Base-by-base conservation (phyloP, 2,797 vertebrate genomes). In the Sebastes itinus region DNA sequence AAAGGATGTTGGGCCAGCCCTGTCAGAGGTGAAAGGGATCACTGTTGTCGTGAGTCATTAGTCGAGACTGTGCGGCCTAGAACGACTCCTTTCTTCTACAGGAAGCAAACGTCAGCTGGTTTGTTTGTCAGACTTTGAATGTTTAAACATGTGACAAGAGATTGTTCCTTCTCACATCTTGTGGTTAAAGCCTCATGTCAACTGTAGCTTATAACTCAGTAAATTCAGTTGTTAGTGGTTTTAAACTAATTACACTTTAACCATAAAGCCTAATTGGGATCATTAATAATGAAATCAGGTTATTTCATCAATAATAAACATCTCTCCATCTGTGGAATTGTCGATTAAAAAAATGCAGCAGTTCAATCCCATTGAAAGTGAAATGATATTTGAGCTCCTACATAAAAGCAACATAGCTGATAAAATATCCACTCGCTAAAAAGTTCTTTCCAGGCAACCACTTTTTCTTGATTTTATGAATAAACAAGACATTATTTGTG, bases 41-140 rank as follows among this genome's bases (percentile, higher is more conserved):
- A 74, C 67, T 67, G 58, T 87, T 88, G 80, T 72, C 71, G 77
- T 88, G 87, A 90, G 81, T 94, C 89, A 90, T 82, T 80, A 66
- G 79, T 87, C 69, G 59, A 78, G 83, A 81, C 76, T 75, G 71
- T 65, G 71, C 20, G 18, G 72, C 10, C 68, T 63, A 66, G 66
- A 68, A 63, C 78, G 68, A 56, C 56, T 74, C 27, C 72, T 9
- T 69, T 32, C 58, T 9, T 62, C 72, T 81, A 80, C 77, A 75
- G 88, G 74, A 92, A 86, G 83, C 62, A 81, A 69, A 83, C 62
- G 61, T 84, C 80, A 81, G 77, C 85, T 72, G 49, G 18, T 75
- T 72, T 79, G 16, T 18, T 12, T 74, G 80, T 70, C 71, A 72
- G 27, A 82, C 27, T n/a, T 52, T 20, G 49, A n/a, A 16, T 23